A percentile compares a stretch with the other conserved stretches of the same genome.
These are phyloP conservation scores for Drosophila repleta DNA, from an alignment of 1,140 invertebrate species.

Conservation along the genomic window DNA sequence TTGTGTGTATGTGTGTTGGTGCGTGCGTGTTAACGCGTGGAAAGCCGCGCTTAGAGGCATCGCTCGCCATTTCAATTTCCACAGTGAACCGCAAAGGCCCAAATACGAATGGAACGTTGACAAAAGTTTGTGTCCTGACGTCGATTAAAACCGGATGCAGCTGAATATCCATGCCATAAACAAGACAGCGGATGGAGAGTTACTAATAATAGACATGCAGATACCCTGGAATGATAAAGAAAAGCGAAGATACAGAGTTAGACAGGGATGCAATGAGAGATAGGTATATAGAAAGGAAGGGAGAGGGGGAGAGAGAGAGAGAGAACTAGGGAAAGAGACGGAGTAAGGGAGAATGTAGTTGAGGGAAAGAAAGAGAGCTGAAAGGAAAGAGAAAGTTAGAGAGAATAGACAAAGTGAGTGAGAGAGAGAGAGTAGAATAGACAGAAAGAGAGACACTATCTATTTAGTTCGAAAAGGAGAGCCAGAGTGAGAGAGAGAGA, in stretches of 20 bases:
- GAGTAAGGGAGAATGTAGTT: no score
- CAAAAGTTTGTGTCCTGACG: constrained; percentile 53
- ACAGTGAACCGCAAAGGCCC: constrained; percentile 29
- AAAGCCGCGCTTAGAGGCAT: constrained; percentile 67
- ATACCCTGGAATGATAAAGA: not conserved
- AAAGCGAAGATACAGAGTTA: no score
- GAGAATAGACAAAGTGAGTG: not conserved
- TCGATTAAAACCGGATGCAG: constrained; percentile 46
- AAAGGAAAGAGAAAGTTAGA: not conserved
- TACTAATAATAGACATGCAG: not conserved
- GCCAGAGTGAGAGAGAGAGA: no score
- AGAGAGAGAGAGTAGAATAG: not conserved
- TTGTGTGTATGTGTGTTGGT: constrained; percentile 22
- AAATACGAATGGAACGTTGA: constrained; percentile 36
- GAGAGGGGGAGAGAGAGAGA: no score
- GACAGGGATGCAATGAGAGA: no score
- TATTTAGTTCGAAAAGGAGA: no score
- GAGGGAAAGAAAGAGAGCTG: not conserved
- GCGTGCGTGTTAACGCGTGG: constrained; percentile 66
- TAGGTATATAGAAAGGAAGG: no score
- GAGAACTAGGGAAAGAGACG: no score
- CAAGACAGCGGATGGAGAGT: not conserved
- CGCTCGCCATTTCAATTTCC: constrained; percentile 64
- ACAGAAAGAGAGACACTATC: no score
- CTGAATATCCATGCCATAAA: constrained; percentile 20